Conservation (phyloP, 2,888 invertebrate species). For the Drosophila infuscata region DNA sequence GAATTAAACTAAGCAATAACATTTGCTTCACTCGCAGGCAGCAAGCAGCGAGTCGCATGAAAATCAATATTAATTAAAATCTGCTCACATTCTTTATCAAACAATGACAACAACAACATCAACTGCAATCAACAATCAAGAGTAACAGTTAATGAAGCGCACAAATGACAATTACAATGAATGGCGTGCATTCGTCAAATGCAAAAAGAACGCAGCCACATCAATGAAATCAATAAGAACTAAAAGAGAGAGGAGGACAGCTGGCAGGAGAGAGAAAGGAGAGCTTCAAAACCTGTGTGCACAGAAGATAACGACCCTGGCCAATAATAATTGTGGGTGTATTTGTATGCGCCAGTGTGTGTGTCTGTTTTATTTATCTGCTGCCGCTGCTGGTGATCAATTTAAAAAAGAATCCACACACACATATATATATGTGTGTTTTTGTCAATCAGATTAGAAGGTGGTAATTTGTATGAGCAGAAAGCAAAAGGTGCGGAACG, state of each 20-base stretch:
- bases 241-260: neutral
- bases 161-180: constrained; percentile 64
- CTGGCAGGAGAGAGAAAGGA: constrained; percentile 6
- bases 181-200: constrained; percentile 48
- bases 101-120: constrained; percentile 12
- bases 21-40: neutral
- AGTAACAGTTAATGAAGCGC: constrained; percentile 65
- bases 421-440: constrained; percentile 11
- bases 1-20: constrained; percentile 1
- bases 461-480: constrained; percentile 7
- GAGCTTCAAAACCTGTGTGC: constrained; percentile 25
- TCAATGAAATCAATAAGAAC: constrained; percentile 14
- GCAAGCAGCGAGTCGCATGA: constrained; percentile 3
- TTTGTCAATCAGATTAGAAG: constrained; percentile 23
- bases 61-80: constrained; percentile 70
- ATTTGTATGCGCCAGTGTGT: constrained; percentile 5
- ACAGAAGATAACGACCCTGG: constrained; percentile 49
- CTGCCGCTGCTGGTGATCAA: constrained; percentile 32
- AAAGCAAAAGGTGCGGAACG: constrained; percentile 22
- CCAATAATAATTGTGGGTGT: constrained; percentile 34
- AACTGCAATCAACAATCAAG: constrained; percentile 44
- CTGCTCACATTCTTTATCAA: constrained; percentile 41
- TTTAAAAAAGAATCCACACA: constrained; percentile 26
- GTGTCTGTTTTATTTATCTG: constrained; percentile 6
- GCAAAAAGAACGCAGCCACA: constrained; percentile 35